Evolutionary conservation across 2,888 invertebrate species (phyloP).

Genomic region (Sialis fuliginosa): DNA sequence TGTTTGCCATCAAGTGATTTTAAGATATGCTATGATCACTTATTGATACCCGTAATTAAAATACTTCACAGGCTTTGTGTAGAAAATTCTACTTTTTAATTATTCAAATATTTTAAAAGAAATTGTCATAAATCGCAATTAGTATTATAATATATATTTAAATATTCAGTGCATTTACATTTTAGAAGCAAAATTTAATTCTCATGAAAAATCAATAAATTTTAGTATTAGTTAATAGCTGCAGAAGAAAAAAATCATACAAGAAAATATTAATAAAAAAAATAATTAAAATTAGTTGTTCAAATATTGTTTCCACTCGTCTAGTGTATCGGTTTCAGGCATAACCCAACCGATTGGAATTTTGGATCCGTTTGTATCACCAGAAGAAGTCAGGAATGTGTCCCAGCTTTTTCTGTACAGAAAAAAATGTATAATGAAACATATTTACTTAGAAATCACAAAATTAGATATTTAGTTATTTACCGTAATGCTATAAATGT

Average conservation of each 20-base stretch:
- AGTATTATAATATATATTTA: no score
- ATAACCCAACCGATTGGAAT: conserved; percentile 58
- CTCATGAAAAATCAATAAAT: no score
- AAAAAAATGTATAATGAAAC: conserved; percentile 13
- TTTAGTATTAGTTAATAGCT: no score
- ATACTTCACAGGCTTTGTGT: no score
- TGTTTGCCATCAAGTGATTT: no score
- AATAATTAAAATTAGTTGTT: conserved; percentile 7
- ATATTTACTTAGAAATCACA: not conserved
- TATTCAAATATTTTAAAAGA: no score
- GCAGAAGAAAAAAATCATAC: not conserved
- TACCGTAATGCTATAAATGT: conserved; percentile 29
- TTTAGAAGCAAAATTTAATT: no score
- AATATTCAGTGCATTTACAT: no score
- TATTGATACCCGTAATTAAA: no score
- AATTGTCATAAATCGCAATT: no score
- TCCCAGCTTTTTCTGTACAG: conserved; percentile 31
- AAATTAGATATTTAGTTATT: not conserved
- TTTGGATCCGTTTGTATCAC: conserved; percentile 30
- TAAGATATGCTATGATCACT: no score
- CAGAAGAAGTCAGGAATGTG: conserved; percentile 27
- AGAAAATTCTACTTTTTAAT: no score
- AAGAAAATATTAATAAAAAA: not conserved
- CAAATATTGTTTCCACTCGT: conserved; percentile 19
- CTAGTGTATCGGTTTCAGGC: conserved; percentile 25